Evolutionary conservation across 2,888 invertebrate species (phyloP), one percentile per base, ranked within the genome.

Genomic region (Scaeva pyrastri): DNA sequence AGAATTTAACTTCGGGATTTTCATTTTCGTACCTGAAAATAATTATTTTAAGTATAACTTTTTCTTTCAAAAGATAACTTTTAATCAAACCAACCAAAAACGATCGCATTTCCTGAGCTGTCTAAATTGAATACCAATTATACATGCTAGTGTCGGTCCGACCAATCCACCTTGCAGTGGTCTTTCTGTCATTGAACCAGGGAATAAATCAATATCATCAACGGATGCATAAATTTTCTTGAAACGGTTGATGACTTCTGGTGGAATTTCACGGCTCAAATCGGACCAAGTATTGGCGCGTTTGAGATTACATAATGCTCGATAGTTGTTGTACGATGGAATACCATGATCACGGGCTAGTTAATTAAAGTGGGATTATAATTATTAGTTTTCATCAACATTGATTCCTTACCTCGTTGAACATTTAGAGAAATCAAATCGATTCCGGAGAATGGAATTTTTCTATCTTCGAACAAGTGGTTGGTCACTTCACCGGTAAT

Each of bases 151-250:
- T 0, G 98, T 98, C 0, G 98, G 98, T 4, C 99, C 99, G 0
- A 99, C 97, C 0, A 98, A 93, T 7, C 97, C 98, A 7, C 98
- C 98, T 90, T 97, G 97, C 7, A 98, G 93, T 0, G 97, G 97
- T 62, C 96, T 94, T 91, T 97, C 97, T 89, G 97, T 97, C 96
- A 99, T 96, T 2, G 98, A 97, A 23, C 98, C 99, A 0, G 98
- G 97, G 94, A 99, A 99, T 2, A 99, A 94, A 92, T 99, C 98
- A 76, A 99, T 97, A 91, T 99, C 99, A 90, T 99, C 98, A 0
- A 98, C 98, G 2, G 96, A 96, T 0, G 96, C 95, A 91, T 97
- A 97, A 85, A 97, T 96, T 80, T 96, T 94, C 92, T 97, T 96
- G 90, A 97, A 94, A n/a, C 93, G 91, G 66, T 95, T 95, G 88